Evolutionary conservation across 2,113 vertebrate genomes (phyloP).

Genomic region (Setophaga petechia): DNA sequence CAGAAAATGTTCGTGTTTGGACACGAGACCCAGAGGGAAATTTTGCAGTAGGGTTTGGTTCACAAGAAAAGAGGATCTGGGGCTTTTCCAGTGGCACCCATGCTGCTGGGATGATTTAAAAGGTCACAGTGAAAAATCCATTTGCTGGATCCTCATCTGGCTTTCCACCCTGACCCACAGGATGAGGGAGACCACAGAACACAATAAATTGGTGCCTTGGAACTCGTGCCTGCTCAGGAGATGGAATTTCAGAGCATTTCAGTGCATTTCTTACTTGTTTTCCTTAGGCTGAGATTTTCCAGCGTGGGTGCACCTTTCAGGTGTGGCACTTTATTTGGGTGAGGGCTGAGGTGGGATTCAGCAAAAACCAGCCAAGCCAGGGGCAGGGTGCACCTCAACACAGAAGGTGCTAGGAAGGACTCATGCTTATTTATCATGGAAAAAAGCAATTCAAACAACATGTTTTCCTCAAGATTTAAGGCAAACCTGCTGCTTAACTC

Average conservation of each 20-base stretch:
- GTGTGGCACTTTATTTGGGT: neutral
- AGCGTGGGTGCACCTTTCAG: neutral
- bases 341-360: neutral
- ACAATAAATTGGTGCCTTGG: neutral
- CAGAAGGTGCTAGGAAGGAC: neutral
- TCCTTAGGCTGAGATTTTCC: neutral
- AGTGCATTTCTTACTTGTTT: neutral
- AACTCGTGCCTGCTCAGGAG: neutral
- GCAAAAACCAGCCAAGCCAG: neutral
- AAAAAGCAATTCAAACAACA: neutral
- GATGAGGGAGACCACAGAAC: neutral
- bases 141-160: neutral
- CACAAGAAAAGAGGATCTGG: neutral
- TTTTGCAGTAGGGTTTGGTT: neutral
- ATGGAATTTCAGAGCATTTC: neutral
- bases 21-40: neutral
- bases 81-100: neutral
- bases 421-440: neutral
- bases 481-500: constrained; percentile 9
- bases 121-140: neutral
- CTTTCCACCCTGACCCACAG: neutral
- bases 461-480: neutral
- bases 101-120: neutral
- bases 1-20: neutral
- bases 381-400: neutral